Conservation (phyloP, 2,113 vertebrate species). For the Burhinus bistriatus region DNA sequence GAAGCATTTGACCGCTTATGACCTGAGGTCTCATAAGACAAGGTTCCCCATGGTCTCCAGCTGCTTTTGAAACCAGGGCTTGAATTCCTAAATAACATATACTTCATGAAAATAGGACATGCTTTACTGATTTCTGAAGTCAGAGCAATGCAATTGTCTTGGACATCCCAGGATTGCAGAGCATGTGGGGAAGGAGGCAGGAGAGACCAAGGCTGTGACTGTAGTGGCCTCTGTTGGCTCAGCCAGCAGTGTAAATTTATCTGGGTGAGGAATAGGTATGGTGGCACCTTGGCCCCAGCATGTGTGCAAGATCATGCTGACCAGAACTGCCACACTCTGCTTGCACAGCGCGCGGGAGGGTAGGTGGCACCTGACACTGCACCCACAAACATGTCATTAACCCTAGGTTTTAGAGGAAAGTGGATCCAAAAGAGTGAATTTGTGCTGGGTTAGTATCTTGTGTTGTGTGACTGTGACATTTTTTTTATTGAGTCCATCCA, state of each 20-base stretch:
- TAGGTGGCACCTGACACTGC: background rate
- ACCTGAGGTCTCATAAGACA: background rate
- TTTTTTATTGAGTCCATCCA: background rate
- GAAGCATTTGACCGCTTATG: background rate
- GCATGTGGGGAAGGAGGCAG: background rate
- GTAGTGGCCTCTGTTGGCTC: background rate
- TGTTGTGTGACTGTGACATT: background rate
- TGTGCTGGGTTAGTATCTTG: background rate
- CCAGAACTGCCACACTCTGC: background rate
- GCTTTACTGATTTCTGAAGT: background rate
- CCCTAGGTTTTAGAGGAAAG: background rate
- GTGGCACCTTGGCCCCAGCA: background rate
- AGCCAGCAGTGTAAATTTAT: background rate
- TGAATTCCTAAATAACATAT: background rate
- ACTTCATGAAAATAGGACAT: background rate
- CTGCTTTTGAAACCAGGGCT: background rate
- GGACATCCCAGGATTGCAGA: background rate
- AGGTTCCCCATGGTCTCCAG: background rate
- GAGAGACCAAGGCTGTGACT: background rate
- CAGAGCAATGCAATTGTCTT: background rate
- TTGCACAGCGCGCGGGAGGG: rapidly evolving
- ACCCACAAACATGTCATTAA: background rate
- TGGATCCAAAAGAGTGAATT: background rate
- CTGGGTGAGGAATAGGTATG: background rate
- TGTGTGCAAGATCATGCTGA: rapidly evolving